Conservation (phyloP, 2,888 invertebrate species). For the Drosophila prolongata region DNA sequence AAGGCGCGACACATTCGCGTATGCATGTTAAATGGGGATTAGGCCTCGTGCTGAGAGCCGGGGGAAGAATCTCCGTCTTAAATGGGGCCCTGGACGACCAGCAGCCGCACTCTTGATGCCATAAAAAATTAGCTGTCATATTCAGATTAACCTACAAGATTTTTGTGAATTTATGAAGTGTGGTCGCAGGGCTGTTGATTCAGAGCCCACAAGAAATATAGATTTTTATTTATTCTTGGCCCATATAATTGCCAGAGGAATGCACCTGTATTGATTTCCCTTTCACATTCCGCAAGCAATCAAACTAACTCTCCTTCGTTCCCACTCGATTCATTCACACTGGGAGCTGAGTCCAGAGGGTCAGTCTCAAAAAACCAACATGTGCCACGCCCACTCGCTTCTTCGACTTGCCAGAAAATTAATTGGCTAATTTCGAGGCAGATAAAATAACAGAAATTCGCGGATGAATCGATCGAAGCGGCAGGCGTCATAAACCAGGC, state of each 20-base stretch:
- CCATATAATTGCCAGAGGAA: neutral
- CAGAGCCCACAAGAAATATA: neutral
- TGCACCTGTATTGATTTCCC: conserved; percentile 46
- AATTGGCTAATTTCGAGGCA: conserved; percentile 71
- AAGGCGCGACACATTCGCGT: conserved; percentile 71
- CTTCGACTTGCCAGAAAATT: conserved; percentile 49
- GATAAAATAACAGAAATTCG: conserved; percentile 42
- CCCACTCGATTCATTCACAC: conserved; percentile 3
- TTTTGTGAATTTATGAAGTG: conserved; percentile 26
- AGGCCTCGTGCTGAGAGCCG: conserved; percentile 45
- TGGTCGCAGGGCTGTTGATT: neutral
- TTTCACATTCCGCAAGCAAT: neutral
- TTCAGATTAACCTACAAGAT: conserved; percentile 54
- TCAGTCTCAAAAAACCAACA: conserved; percentile 46
- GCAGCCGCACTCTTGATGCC: conserved; percentile 12
- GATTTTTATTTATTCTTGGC: neutral
- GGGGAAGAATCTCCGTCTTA: neutral
- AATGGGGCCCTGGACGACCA: conserved; percentile 10
- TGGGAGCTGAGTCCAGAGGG: conserved; percentile 11
- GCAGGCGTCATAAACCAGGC: conserved; percentile 73
- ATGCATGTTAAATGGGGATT: conserved; percentile 72
- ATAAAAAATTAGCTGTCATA: conserved; percentile 62
- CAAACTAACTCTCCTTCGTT: neutral
- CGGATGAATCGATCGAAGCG: conserved; percentile 56
- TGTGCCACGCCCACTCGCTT: conserved; percentile 48